Evolutionary conservation across 2,888 invertebrate genomes (phyloP), one percentile per base, ranked within the genome.

Genomic region (Bellardia pandia): DNA sequence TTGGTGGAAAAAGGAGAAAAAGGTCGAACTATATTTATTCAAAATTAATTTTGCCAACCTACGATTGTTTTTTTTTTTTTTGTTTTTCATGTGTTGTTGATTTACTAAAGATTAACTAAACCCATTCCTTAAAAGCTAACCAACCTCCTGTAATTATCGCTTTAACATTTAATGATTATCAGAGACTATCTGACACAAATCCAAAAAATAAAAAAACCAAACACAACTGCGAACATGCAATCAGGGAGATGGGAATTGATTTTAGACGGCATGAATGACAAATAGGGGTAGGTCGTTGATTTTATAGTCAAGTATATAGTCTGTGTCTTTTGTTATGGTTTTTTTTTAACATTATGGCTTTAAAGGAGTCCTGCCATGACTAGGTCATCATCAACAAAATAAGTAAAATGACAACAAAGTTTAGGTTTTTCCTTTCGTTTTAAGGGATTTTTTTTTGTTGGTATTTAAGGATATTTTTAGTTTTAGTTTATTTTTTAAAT

Each of bases 151-250:
- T 76, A 81, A 85, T 80, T 71, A 85, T 85, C 80, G 51, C 66
- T 58, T 85, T 72, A 71, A 66, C 33, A 40, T 80, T 80, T 76
- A 58, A 71, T 71, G 75, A 69, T 85, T 71, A 81, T 85, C 51
- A 60, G 53, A 75, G 45, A 68, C 68, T 76, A 68, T 45, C 42
- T 23, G 53, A 56, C 51, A 60, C 33, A 58, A 40, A 56, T 13
- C 51, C 16, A 40, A 37, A 16, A n/a, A n/a, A n/a, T n/a, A 53
- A n/a, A 53, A 5, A 33, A 5, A 51, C 58, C 53, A 72, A 16
- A 23, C 37, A 9, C 23, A 72, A 69, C 33, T 53, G 64, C 3
- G 23, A 72, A 14, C 72, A 37, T 60, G 58, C 16, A 58, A 77
- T 30, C 37, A 78, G 3, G 16, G 68, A 33, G 45, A 56, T 37